A percentile compares a stretch with the other conserved stretches of the same genome.
phyloP scores from a whole-genome alignment of 2,888 invertebrate species.

The Acanthosepion pharaonis region DNA sequence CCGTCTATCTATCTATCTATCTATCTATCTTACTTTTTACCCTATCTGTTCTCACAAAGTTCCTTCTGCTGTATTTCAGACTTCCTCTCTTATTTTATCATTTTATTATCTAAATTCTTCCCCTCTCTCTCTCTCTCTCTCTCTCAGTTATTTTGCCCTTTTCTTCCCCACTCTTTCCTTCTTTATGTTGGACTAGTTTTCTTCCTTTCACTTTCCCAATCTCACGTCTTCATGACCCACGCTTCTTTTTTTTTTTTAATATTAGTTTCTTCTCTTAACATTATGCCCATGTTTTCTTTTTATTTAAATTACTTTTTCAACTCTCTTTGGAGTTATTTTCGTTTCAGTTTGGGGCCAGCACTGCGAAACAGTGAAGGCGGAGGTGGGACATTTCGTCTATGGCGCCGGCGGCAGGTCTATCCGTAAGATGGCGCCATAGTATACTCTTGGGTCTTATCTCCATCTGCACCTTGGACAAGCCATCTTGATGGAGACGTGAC shows the following conservation, averaged over 20 bases:
- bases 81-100: too few species aligned
- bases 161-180: too few species aligned
- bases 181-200: too few species aligned
- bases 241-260: not conserved
- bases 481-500: conserved; percentile 22
- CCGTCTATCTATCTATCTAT: too few species aligned
- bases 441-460: conserved; percentile 12
- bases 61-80: too few species aligned
- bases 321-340: not conserved
- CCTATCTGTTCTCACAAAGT: too few species aligned
- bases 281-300: not conserved
- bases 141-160: too few species aligned
- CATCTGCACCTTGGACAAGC: conserved; percentile 16
- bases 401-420: conserved; percentile 22
- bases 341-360: not conserved
- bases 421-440: not conserved
- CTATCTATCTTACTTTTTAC: too few species aligned
- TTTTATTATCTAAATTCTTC: too few species aligned
- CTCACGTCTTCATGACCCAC: too few species aligned
- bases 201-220: too few species aligned
- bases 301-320: not conserved
- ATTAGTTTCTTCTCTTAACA: not conserved
- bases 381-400: not conserved
- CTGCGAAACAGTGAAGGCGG: not conserved
- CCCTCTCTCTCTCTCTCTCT: too few species aligned